These are phyloP conservation scores for Pedionomus torquatus DNA, from an alignment of 2,113 vertebrate genomes.

Conservation along the genomic window DNA sequence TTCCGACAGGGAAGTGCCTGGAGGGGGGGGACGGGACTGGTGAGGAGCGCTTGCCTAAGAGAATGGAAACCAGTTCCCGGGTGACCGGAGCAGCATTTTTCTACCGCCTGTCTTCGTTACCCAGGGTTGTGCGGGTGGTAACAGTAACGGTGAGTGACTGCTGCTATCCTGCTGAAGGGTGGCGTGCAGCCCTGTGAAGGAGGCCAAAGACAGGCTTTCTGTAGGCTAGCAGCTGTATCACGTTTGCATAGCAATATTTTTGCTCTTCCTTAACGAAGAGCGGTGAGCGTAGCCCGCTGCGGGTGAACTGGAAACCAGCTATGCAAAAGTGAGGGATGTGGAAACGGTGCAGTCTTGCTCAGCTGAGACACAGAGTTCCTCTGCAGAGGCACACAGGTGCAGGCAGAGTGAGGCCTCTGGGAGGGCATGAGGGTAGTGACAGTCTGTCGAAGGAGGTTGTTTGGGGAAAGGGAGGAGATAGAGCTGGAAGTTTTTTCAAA, in stretches of 20 bases:
- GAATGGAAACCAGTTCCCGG: accelerated
- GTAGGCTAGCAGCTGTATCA: not conserved
- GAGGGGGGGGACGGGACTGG: accelerated
- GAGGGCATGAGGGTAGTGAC: not conserved
- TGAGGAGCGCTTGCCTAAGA: not conserved
- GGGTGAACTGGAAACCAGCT: accelerated
- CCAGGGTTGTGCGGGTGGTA: not conserved
- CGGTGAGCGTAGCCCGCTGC: not conserved
- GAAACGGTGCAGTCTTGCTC: accelerated
- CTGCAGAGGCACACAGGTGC: not conserved
- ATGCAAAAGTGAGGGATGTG: accelerated
- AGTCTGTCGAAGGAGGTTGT: not conserved
- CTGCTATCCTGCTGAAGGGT: not conserved
- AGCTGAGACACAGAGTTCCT: accelerated
- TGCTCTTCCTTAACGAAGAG: accelerated
- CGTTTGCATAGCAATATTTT: accelerated
- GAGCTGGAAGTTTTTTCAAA: not conserved
- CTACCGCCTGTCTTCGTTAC: not conserved
- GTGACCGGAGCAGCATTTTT: accelerated
- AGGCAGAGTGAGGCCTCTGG: not conserved
- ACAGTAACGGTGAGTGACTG: not conserved
- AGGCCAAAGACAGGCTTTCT: not conserved
- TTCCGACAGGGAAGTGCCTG: not conserved
- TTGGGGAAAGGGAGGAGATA: not conserved
- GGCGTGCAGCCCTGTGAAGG: not conserved